Base-by-base conservation (phyloP, 2,888 invertebrate genomes). In the Gibbula magus region DNA sequence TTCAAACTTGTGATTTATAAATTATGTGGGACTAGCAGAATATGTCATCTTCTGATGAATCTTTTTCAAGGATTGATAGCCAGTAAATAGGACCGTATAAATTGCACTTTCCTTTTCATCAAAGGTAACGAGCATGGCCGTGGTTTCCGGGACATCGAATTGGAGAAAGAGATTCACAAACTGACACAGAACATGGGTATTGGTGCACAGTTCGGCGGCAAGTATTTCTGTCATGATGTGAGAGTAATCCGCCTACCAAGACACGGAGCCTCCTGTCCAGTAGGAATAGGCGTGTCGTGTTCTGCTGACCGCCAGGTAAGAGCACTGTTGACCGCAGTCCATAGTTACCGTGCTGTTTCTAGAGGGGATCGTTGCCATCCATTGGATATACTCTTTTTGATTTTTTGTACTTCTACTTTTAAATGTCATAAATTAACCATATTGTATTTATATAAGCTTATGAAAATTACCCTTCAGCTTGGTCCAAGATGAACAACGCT, bases 141-240 rank as follows among this genome's bases (percentile, higher is more conserved):
- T 79, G 93, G 89, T 0, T 93, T 93, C 79, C 84, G 93, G 45
- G 93, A 93, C 81, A 77, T 89, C 1, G 88, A 90, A 35, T 82
- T 92, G 35, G 93, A 93, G 81, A 79, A 86, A 67, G 82, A 91
- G 79, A 89, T 93, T 18, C 89, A 90, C 77, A 85, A 89, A 79
- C 76, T 93, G 82, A 92, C 92, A 0, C 89, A 89, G 82, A 86
- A 84, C 25, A 86, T 88, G 29, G 93, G 93, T 8, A 93, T 93
- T 45, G 93, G 93, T 0, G 93, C 93, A 7, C 93, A 93, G 89
- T 93, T 93, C 88, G 93, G 93, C 0, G 93, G 93, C 16, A 93
- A 93, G 82, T 93, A 93, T 85, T 93, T 93, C 89, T 93, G 93
- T 83, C 93, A 93, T 84, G 93, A 93, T 84, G 93, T 93, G 0